A percentile compares a stretch with the other conserved stretches of the same genome.
Conservation (phyloP, 2,888 invertebrate genomes). For the Lucinisca nassula region DNA sequence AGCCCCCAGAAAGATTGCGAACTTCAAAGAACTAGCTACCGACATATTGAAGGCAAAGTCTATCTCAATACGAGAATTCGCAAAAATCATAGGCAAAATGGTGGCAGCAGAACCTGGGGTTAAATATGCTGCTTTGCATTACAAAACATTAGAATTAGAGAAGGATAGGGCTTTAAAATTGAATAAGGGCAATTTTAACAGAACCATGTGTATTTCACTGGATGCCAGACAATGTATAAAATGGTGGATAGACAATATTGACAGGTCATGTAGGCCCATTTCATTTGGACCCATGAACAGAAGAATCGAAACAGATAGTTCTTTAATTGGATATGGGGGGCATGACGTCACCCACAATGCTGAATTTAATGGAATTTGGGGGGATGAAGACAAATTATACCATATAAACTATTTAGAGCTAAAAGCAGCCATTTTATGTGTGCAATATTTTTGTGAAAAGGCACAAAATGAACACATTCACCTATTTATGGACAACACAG, state of each 20-base stretch:
- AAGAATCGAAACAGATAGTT: slow-evolving; percentile 45
- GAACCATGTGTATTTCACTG: slow-evolving; percentile 1
- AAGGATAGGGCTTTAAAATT: slow-evolving; percentile 50
- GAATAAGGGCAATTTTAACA: slow-evolving; percentile 51
- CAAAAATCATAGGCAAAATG: slow-evolving; percentile 49
- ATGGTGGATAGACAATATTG: slow-evolving; percentile 55
- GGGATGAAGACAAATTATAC: slow-evolving; percentile 2
- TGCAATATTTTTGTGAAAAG: not conserved
- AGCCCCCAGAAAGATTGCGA: slow-evolving; percentile 22
- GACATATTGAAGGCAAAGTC: not conserved
- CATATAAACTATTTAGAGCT: slow-evolving; percentile 55
- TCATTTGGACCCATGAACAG: not conserved
- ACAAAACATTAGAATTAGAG: slow-evolving; percentile 58
- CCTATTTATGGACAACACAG: not conserved
- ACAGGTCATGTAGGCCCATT: slow-evolving; percentile 13
- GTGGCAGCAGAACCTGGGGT: slow-evolving; percentile 61
- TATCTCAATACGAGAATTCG: slow-evolving; percentile 43
- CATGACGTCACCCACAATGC: not conserved
- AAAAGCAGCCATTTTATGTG: slow-evolving; percentile 3
- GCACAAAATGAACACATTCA: not conserved
- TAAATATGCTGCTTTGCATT: slow-evolving; percentile 57
- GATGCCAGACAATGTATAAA: slow-evolving; percentile 14
- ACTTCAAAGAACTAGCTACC: slow-evolving; percentile 21
- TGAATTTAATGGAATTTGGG: slow-evolving; percentile 39
- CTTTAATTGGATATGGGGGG: slow-evolving; percentile 41